These are phyloP conservation scores for Tachycineta bicolor DNA, from an alignment of 2,113 vertebrate species.

Conservation along the genomic window DNA sequence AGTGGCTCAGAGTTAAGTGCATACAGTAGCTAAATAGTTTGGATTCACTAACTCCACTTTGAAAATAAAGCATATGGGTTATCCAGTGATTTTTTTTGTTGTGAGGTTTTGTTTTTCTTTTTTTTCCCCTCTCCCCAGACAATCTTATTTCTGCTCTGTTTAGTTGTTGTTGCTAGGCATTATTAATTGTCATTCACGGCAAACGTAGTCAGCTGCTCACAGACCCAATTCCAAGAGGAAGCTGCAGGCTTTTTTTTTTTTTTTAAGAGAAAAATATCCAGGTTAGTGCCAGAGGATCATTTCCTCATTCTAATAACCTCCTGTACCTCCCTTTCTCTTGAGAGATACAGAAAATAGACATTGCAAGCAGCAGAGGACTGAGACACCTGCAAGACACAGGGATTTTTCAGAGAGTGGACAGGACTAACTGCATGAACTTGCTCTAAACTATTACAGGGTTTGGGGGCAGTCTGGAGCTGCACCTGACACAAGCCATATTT, in stretches of 20 bases:
- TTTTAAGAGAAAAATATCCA: not conserved
- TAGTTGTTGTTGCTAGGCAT: constrained; percentile 40
- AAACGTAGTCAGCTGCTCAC: not conserved
- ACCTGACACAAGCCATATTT: not conserved
- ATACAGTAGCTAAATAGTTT: not conserved
- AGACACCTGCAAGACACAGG: not conserved
- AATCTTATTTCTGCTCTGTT: constrained; percentile 44
- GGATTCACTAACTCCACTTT: not conserved
- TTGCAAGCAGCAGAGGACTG: not conserved
- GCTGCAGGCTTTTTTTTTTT: not conserved
- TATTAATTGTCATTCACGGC: not conserved
- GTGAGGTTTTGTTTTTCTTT: fast-evolving
- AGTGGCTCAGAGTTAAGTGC: not conserved
- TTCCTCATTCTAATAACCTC: not conserved
- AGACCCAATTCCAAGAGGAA: not conserved
- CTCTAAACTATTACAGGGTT: not conserved
- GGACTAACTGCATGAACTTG: not conserved
- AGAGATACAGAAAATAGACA: not conserved
- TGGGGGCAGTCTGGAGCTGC: not conserved
- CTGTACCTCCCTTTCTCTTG: not conserved
- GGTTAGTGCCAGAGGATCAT: not conserved
- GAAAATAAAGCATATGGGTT: constrained; percentile 13
- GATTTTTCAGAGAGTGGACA: not conserved
- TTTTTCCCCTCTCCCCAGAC: not conserved
- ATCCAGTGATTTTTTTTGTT: not conserved